Conservation (phyloP, 2,888 invertebrate genomes). For the Drosophila stalkeri region DNA sequence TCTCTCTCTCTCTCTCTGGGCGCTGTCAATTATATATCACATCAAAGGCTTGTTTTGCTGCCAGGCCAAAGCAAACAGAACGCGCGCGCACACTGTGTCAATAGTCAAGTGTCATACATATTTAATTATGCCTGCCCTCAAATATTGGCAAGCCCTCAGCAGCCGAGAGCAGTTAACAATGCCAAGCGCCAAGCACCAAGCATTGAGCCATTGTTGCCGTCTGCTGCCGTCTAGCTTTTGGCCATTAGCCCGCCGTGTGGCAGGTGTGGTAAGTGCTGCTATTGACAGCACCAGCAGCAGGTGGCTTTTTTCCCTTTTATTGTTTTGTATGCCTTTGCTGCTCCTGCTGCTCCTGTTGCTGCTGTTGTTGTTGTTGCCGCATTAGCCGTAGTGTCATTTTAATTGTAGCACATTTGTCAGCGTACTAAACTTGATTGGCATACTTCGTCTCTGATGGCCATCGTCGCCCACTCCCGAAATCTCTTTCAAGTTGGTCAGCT, state of each 20-base stretch:
- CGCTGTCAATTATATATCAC: conserved; percentile 43
- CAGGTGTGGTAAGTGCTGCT: conserved; percentile 53
- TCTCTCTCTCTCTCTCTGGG: neutral
- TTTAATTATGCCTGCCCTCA: conserved; percentile 65
- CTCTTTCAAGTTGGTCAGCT: conserved; percentile 18
- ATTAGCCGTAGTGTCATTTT: conserved; percentile 67
- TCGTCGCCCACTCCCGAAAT: neutral
- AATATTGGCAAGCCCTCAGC: conserved; percentile 59
- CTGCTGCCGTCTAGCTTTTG: conserved; percentile 20
- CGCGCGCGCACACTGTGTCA: conserved; percentile 15
- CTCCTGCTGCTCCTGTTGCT: neutral
- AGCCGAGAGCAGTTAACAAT: conserved; percentile 26
- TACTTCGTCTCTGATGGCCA: conserved; percentile 43
- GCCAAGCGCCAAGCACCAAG: conserved; percentile 22
- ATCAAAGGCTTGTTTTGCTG: conserved; percentile 42
- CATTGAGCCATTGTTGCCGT: conserved; percentile 33
- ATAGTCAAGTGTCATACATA: conserved; percentile 39
- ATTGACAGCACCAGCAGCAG: conserved; percentile 40
- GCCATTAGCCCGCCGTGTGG: conserved; percentile 42
- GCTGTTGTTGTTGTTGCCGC: conserved; percentile 37
- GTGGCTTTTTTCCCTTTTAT: neutral
- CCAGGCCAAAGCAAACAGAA: conserved; percentile 37
- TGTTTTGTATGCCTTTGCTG: no score
- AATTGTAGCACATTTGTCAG: conserved; percentile 67
- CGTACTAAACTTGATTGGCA: conserved; percentile 44